These are phyloP conservation scores for Rhynchonycteris naso DNA, from an alignment of 2,797 vertebrate species.

Conservation along the genomic window DNA sequence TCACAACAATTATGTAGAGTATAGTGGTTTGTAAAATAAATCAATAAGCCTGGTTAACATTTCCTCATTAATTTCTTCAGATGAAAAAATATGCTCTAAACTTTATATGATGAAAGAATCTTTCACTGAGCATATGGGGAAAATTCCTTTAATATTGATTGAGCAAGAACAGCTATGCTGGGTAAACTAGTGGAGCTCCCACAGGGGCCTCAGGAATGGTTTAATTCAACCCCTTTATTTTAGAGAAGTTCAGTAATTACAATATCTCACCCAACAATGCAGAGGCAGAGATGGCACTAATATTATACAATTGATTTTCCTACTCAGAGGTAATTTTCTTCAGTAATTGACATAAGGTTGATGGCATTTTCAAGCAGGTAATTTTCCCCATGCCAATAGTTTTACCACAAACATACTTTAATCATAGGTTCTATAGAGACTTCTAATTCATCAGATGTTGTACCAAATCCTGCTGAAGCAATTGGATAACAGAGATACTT, in stretches of 20 bases:
- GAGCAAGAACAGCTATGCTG: neutral
- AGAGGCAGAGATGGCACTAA: neutral
- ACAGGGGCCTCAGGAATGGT: neutral
- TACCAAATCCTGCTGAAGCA: neutral
- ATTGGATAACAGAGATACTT: neutral
- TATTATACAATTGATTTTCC: neutral
- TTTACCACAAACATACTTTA: conserved; percentile 7
- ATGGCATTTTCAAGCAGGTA: neutral
- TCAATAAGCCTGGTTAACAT: neutral
- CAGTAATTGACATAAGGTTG: neutral
- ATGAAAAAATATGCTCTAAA: conserved; percentile 14
- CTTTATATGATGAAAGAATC: conserved; percentile 21
- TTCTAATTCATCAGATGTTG: neutral
- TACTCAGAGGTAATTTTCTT: neutral
- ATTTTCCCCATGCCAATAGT: neutral
- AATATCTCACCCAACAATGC: neutral
- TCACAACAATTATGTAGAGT: neutral
- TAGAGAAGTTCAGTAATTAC: conserved; percentile 20
- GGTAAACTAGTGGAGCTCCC: neutral
- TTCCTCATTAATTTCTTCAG: conserved; percentile 39
- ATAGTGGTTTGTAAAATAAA: conserved; percentile 32
- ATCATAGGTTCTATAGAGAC: neutral
- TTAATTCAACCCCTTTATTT: conserved; percentile 16
- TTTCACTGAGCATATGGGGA: neutral
- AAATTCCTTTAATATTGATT: conserved; percentile 28